A percentile compares a stretch with the other conserved stretches of the same genome.
phyloP scores from a whole-genome alignment of 2,888 invertebrate genomes.

The Ecliptopera silaceata region DNA sequence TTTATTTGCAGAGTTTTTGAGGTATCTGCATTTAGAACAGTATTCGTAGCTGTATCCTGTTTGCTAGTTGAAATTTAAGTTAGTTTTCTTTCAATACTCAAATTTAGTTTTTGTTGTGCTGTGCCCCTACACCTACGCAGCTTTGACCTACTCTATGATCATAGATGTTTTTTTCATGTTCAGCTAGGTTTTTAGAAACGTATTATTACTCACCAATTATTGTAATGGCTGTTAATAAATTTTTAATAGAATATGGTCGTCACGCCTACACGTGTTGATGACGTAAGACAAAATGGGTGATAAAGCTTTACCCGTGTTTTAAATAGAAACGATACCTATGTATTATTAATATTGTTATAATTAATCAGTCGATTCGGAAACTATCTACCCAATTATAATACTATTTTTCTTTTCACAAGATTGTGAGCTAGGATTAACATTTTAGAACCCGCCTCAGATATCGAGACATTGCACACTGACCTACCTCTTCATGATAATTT shows the following conservation, averaged over 20 bases:
- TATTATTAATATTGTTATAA: no score
- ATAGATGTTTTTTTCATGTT: slow-evolving; percentile 5
- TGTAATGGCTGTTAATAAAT: neutral
- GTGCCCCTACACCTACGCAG: slow-evolving; percentile 5
- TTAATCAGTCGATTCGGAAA: no score
- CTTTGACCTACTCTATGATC: slow-evolving; percentile 10
- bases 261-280: neutral
- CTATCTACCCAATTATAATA: no score
- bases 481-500: no score
- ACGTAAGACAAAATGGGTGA: neutral
- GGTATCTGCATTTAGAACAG: neutral
- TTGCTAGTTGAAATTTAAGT: neutral
- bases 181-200: neutral
- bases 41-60: neutral
- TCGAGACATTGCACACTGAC: no score
- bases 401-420: no score
- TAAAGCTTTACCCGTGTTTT: no score
- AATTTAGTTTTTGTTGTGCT: neutral
- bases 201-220: neutral
- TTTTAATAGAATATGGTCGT: neutral
- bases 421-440: no score
- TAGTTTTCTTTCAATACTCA: neutral
- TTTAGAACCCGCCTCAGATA: no score
- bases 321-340: no score
- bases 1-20: slow-evolving; percentile 8